These are phyloP conservation scores for Apis florea DNA, from an alignment of 1,140 invertebrate species.

Conservation along the genomic window DNA sequence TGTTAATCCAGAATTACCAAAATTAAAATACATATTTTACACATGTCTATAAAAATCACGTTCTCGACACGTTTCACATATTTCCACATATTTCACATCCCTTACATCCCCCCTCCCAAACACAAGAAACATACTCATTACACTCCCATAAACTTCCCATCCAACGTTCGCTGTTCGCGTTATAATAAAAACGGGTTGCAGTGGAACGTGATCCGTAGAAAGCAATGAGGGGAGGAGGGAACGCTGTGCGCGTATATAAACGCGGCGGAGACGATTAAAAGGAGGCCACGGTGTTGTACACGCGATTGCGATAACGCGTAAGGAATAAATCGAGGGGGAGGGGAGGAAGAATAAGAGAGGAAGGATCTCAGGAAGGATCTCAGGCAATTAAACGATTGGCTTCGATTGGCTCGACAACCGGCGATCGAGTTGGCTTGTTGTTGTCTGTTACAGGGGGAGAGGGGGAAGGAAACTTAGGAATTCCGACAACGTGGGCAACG, in stretches of 20 bases:
- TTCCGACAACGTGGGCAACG: constrained; percentile 43
- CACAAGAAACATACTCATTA: background rate
- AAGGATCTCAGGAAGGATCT: background rate
- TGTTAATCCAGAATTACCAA: too few relatives aligned
- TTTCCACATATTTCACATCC: too few relatives aligned
- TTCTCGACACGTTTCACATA: too few relatives aligned
- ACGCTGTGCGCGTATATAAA: background rate
- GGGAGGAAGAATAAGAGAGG: background rate
- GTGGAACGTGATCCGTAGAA: background rate
- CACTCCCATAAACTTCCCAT: background rate
- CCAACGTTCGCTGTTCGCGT: background rate
- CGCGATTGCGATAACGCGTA: constrained; percentile 42
- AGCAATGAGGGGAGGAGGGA: background rate
- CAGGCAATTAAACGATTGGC: constrained; percentile 44
- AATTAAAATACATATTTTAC: too few relatives aligned
- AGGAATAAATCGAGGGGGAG: constrained; percentile 11
- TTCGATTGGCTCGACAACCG: constrained; percentile 37
- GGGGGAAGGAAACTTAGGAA: constrained; percentile 32
- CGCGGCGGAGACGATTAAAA: background rate
- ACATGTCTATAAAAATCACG: too few relatives aligned
- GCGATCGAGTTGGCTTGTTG: constrained; percentile 20
- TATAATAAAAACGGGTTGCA: background rate
- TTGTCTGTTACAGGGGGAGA: constrained; percentile 8
- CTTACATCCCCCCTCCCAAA: too few relatives aligned
- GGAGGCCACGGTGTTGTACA: constrained; percentile 19